Conservation (phyloP, 37 sponge, comb jelly and placozoan species). For the Aphrocallistes beatrix region DNA sequence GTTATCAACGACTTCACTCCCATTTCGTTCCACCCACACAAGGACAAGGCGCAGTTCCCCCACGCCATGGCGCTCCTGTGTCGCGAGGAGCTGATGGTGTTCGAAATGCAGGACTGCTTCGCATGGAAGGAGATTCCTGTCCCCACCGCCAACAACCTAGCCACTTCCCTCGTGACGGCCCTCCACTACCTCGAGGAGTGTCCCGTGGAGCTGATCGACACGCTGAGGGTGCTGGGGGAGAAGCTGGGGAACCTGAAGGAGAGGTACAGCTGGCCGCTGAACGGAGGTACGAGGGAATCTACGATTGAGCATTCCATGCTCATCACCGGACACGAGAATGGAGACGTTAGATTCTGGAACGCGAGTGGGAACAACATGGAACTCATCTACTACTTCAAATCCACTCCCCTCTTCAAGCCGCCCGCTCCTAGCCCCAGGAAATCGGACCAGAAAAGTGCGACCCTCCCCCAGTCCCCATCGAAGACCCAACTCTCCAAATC, state of each 20-base stretch:
- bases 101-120: neutral
- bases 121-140: neutral
- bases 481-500: neutral
- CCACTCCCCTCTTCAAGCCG: neutral
- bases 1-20: neutral
- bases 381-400: neutral
- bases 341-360: neutral
- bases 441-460: neutral
- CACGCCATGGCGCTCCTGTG: neutral
- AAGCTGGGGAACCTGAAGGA: neutral
- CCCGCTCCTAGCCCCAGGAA: neutral
- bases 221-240: neutral
- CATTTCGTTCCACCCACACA: slow-evolving; percentile 5
- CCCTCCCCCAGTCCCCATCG: neutral
- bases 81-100: neutral
- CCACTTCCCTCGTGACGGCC: neutral
- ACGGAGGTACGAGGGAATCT: neutral
- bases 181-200: neutral
- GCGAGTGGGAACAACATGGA: neutral
- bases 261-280: neutral
- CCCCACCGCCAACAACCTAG: neutral
- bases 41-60: neutral
- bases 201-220: neutral
- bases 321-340: slow-evolving; percentile 3
- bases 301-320: neutral